Evolutionary conservation across 2,113 vertebrate species (phyloP).

Genomic region (human (Homo sapiens)): DNA sequence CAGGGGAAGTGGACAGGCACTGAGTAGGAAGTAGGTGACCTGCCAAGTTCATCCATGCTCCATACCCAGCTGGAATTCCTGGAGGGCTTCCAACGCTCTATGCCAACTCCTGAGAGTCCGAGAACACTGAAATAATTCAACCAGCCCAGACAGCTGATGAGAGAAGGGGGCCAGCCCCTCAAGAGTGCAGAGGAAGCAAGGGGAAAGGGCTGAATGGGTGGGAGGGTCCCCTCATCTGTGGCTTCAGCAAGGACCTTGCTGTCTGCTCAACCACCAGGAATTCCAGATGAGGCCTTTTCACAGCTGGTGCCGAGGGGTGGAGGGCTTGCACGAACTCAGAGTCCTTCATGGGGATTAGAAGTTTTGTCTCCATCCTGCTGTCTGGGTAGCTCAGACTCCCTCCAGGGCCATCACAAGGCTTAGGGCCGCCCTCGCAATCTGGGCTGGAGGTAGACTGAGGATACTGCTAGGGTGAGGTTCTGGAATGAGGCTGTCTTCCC

Average conservation of each 20-base stretch:
- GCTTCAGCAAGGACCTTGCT: not conserved
- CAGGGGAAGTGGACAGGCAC: not conserved
- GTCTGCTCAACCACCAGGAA: not conserved
- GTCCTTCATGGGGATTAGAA: not conserved
- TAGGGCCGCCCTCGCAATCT: not conserved
- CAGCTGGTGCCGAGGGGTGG: not conserved
- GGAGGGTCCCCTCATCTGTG: not conserved
- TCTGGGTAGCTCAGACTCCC: not conserved
- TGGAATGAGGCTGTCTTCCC: not conserved
- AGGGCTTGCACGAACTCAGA: not conserved
- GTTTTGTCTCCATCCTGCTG: not conserved
- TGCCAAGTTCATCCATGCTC: not conserved
- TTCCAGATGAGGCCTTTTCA: not conserved
- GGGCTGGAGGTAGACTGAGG: not conserved
- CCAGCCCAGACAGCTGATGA: not conserved
- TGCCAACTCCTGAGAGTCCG: not conserved
- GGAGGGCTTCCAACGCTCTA: not conserved
- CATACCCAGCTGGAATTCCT: not conserved
- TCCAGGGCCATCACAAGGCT: not conserved
- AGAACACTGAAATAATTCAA: not conserved
- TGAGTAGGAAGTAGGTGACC: accelerated
- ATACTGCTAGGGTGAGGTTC: not conserved
- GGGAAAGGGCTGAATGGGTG: not conserved
- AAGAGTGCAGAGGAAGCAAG: not conserved
- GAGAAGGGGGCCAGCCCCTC: too few species aligned